phyloP scores from a whole-genome alignment of 2,797 vertebrate species.

The Toxotes lorentzi region DNA sequence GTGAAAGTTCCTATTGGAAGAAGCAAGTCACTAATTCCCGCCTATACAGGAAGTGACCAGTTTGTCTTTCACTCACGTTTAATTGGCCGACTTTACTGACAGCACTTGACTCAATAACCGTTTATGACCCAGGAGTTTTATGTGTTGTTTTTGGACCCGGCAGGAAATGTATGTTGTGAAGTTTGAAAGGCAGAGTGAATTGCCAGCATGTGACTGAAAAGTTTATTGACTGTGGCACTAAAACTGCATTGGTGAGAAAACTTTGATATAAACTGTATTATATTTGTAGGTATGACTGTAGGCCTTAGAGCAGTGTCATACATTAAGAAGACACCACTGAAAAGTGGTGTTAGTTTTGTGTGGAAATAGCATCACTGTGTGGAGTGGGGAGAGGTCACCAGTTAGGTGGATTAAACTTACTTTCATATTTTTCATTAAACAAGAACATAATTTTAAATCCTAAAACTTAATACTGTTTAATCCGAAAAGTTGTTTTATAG shows the following conservation, averaged over 20 bases:
- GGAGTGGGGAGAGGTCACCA: background rate
- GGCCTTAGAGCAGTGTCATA: background rate
- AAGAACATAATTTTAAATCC: background rate
- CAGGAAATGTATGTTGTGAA: slow-evolving; percentile 62
- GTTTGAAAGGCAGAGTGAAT: slow-evolving; percentile 49
- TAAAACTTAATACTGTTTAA: background rate
- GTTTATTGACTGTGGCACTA: slow-evolving; percentile 64
- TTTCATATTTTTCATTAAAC: background rate
- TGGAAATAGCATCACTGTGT: background rate
- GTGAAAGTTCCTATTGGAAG: slow-evolving; percentile 59
- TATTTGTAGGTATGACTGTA: slow-evolving; percentile 30
- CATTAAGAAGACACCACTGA: background rate
- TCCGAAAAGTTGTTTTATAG: background rate
- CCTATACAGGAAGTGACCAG: slow-evolving; percentile 68
- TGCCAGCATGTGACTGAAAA: slow-evolving; percentile 59
- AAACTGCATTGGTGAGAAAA: slow-evolving; percentile 44
- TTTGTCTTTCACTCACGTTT: slow-evolving; percentile 71
- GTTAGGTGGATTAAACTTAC: background rate
- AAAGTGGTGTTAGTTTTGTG: slow-evolving; percentile 27
- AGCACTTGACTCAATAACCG: slow-evolving; percentile 69
- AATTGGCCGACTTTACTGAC: slow-evolving; percentile 71
- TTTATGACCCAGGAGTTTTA: slow-evolving; percentile 72
- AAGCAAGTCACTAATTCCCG: slow-evolving; percentile 32
- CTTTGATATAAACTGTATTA: slow-evolving; percentile 6
- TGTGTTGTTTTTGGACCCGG: slow-evolving; percentile 72